Conservation (phyloP, 2,888 invertebrate species). For the Gortyna flavago region DNA sequence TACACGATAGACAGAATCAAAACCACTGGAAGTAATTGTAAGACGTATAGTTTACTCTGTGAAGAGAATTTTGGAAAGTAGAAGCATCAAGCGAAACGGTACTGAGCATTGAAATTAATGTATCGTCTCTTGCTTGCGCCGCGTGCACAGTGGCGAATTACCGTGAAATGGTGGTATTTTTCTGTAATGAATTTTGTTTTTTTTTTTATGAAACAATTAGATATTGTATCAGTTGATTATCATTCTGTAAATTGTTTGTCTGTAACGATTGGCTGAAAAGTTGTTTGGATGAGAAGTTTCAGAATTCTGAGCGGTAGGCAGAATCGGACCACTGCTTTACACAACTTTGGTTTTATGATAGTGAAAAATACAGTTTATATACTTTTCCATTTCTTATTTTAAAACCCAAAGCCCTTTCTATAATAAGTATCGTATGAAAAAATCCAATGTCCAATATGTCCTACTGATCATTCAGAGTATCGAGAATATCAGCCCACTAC, state of each 20-base stretch:
- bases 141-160: conserved; percentile 56
- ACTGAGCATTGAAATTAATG: conserved; percentile 75
- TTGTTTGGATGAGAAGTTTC: neutral
- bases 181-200: conserved; percentile 50
- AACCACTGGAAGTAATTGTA: conserved; percentile 77
- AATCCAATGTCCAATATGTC: neutral
- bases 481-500: conserved; percentile 3
- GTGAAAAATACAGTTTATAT: neutral
- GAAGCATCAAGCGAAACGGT: conserved; percentile 82
- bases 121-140: conserved; percentile 53
- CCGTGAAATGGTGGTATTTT: conserved; percentile 59
- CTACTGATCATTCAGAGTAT: neutral
- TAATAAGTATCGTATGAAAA: neutral
- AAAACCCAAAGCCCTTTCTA: neutral
- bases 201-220: conserved; percentile 47
- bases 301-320: neutral
- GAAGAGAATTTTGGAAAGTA: conserved; percentile 88
- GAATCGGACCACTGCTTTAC: neutral
- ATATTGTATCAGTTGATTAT: conserved; percentile 42
- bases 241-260: conserved; percentile 13
- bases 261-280: neutral
- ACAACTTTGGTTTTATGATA: neutral
- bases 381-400: neutral
- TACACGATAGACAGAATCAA: conserved; percentile 66
- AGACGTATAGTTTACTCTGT: conserved; percentile 73